phyloP scores from a whole-genome alignment of 1,140 invertebrate species.

The Bombus pascuorum region DNA sequence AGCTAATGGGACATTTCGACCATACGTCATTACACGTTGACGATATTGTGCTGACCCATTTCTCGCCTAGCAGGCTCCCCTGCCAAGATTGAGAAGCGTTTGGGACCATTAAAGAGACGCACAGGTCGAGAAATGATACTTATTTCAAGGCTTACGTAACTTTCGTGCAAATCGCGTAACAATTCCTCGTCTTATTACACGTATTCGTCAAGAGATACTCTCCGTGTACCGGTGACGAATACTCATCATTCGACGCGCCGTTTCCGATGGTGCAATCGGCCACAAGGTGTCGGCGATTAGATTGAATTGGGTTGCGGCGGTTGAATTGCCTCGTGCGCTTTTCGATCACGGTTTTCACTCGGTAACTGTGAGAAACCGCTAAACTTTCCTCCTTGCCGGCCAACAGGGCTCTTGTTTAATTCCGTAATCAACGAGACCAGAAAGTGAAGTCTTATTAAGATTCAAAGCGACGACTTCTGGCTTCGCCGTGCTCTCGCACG shows the following conservation, averaged over 20 bases:
- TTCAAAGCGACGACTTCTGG: slow-evolving; percentile 35
- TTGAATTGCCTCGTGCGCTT: slow-evolving; percentile 45
- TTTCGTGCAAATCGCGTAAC: slow-evolving; percentile 23
- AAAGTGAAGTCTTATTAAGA: slow-evolving; percentile 55
- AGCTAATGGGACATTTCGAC: not conserved
- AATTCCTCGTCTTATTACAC: slow-evolving; percentile 37
- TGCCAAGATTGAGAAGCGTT: not conserved
- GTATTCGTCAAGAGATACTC: slow-evolving; percentile 27
- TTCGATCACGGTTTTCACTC: slow-evolving; percentile 55
- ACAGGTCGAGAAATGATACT: not conserved
- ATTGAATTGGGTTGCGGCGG: slow-evolving; percentile 65
- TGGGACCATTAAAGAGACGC: slow-evolving; percentile 10
- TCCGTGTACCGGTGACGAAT: slow-evolving; percentile 48
- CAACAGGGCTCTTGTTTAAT: slow-evolving; percentile 34
- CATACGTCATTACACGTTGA: not conserved
- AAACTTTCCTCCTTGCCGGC: slow-evolving; percentile 66
- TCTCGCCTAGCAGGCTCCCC: not conserved
- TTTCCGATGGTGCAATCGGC: slow-evolving; percentile 51
- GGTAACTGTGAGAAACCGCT: slow-evolving; percentile 70
- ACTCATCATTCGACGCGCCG: slow-evolving; percentile 32
- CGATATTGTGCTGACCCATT: not conserved
- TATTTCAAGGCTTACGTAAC: slow-evolving; percentile 27
- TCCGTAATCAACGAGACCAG: slow-evolving; percentile 55
- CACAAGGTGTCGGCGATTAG: slow-evolving; percentile 61
- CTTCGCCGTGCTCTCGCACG: not conserved